phyloP scores from a whole-genome alignment of 2,888 invertebrate species.

The Drosophila flavopinicola region DNA sequence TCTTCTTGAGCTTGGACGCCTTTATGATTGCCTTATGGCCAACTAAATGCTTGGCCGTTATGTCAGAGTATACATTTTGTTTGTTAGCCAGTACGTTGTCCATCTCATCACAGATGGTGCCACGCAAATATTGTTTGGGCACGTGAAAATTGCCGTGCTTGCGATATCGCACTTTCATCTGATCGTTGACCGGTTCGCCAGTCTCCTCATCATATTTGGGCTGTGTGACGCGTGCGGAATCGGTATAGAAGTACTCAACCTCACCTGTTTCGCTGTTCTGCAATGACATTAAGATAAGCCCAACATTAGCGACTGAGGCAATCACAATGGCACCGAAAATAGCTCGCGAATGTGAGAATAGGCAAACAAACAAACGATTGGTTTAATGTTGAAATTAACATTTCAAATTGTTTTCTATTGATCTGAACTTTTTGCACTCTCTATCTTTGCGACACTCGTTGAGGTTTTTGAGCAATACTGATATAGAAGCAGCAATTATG shows the following conservation, averaged over 20 bases:
- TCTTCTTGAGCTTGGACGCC: conserved; percentile 18
- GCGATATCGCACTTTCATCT: conserved; percentile 78
- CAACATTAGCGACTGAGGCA: conserved; percentile 4
- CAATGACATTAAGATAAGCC: conserved; percentile 31
- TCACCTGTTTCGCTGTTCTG: conserved; percentile 84
- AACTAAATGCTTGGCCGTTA: conserved; percentile 45
- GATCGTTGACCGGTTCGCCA: conserved; percentile 81
- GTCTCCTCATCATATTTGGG: conserved; percentile 82
- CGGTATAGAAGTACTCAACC: conserved; percentile 71
- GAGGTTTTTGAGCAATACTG: neutral
- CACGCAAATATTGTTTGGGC: conserved; percentile 79
- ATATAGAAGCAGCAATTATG: conserved; percentile 12
- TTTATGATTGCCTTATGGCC: conserved; percentile 4
- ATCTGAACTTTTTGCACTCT: conserved; percentile 6
- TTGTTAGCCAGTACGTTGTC: conserved; percentile 70
- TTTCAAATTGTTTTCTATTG: conserved; percentile 12
- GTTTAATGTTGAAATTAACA: neutral
- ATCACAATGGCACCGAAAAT: conserved; percentile 7
- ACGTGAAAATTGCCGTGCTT: conserved; percentile 83
- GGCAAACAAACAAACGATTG: neutral
- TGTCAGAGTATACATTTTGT: conserved; percentile 41
- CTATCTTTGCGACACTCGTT: neutral
- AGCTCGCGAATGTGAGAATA: neutral
- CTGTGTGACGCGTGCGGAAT: conserved; percentile 61
- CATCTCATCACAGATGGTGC: conserved; percentile 73